Percentiles rank a stretch among this genome's conserved stretches.
Evolutionary conservation across 2,888 invertebrate genomes (phyloP).

Genomic region (Heliconius ismenius): DNA sequence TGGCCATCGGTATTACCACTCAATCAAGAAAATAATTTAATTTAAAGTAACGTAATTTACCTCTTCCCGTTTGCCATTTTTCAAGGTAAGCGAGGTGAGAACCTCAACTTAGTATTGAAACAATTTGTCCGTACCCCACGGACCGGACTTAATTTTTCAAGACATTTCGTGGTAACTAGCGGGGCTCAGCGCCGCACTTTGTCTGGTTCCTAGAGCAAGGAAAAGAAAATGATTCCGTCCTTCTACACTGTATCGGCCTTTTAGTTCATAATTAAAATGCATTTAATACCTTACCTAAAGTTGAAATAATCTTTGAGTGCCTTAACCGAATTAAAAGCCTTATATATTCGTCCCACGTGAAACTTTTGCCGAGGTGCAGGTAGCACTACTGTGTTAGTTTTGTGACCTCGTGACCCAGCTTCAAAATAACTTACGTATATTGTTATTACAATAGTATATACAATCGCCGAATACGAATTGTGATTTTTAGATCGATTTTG

Average conservation of each 20-base stretch:
- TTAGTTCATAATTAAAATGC: not conserved
- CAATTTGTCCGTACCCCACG: too few species aligned
- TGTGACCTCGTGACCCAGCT: conserved; percentile 30
- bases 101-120: too few species aligned
- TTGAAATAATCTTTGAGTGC: not conserved
- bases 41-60: too few species aligned
- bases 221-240: too few species aligned
- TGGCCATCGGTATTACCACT: not conserved
- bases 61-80: too few species aligned
- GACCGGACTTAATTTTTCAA: too few species aligned
- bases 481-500: not conserved
- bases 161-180: too few species aligned
- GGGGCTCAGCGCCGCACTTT: too few species aligned
- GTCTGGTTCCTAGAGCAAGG: too few species aligned
- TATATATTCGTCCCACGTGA: conserved; percentile 10
- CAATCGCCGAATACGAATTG: not conserved
- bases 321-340: not conserved
- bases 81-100: too few species aligned
- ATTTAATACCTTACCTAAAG: not conserved
- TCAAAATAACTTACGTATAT: not conserved
- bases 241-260: not conserved
- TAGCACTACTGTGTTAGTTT: conserved; percentile 25
- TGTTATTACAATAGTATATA: too few species aligned
- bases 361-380: not conserved
- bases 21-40: too few species aligned